Percentiles rank a stretch among this genome's conserved stretches.
These are phyloP conservation scores for Rhagonycha lutea DNA, from an alignment of 2,888 invertebrate species.

Conservation along the genomic window DNA sequence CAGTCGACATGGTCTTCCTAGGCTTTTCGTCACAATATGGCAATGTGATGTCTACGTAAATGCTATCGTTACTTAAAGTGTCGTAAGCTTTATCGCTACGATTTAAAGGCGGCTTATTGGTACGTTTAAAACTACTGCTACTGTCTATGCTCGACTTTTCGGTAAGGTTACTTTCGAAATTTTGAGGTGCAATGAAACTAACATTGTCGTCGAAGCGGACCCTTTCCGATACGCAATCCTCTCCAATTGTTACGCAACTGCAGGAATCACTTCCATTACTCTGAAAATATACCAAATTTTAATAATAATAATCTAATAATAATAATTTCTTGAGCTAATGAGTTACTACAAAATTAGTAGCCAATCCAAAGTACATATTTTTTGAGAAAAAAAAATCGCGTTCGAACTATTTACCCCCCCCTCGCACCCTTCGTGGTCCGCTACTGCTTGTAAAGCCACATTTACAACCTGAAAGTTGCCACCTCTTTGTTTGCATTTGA, in stretches of 20 bases:
- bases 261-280: slow-evolving; percentile 55
- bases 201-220: slow-evolving; percentile 69
- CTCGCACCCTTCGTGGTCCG: too few species aligned
- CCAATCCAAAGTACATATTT: background rate
- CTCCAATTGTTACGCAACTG: slow-evolving; percentile 54
- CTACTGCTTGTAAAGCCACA: too few species aligned
- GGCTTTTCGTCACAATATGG: slow-evolving; percentile 45
- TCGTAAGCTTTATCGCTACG: slow-evolving; percentile 42
- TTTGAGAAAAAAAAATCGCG: too few species aligned
- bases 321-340: background rate
- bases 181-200: slow-evolving; percentile 59
- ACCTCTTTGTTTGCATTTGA: background rate
- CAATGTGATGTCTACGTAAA: slow-evolving; percentile 49
- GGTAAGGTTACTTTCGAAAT: slow-evolving; percentile 42
- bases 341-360: background rate
- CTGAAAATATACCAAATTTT: slow-evolving; percentile 41
- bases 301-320: background rate
- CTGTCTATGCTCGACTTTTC: slow-evolving; percentile 56
- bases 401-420: too few species aligned
- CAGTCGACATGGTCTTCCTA: slow-evolving; percentile 55
- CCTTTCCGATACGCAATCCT: slow-evolving; percentile 65
- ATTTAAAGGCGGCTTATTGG: slow-evolving; percentile 24
- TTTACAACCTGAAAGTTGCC: background rate
- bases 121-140: slow-evolving; percentile 50
- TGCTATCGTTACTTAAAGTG: slow-evolving; percentile 51